Base-by-base conservation (phyloP, 2,888 invertebrate species). In the Patella caerulea region DNA sequence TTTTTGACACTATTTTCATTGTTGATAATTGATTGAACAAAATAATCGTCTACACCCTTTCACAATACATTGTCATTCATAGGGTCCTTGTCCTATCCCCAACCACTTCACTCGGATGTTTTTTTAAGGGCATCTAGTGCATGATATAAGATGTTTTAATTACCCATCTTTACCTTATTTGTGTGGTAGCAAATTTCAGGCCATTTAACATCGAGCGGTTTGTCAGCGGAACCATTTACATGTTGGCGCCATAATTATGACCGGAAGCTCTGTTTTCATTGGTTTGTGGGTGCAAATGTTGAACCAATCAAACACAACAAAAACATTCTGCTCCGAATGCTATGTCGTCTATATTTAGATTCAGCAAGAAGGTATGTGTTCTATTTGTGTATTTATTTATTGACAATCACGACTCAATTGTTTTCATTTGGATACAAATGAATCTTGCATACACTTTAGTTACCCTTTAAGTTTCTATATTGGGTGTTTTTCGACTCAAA, bases 261-360 rank as follows among this genome's bases (percentile, higher is more conserved):
- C 78, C 65, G 80, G 71, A 73, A 73, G 59, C 72, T 24, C 19
- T 11, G 15, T 29, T 76, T n/a, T 77, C 77, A 85, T 84, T 86
- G 86, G 86, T 65, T 65, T 74, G 73, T 73, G 73, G 78, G 54
- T 73, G 53, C 70, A 24, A 71, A 34, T 76, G 71, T 71, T 75
- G 72, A 72, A 55, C 87, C 87, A 87, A 86, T 86, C 74, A 82
- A 76, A 81, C 55, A 29, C 54, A 34, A 69, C 54, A 79, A 82
- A 81, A 77, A 80, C 80, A 85, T 83, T 85, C 78, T 78, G 83
- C 82, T 84, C 86, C 78, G 85, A 83, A 76, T 81, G 81, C 80
- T 81, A 85, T 86, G 83, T 83, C 84, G 83, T 86, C 87, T 87
- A 87, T 84, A 84, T 86, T 85, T 85, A 86, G 86, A 85, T 82